Conservation (phyloP, 2,113 vertebrate genomes). For the Dermatemys mawii region DNA sequence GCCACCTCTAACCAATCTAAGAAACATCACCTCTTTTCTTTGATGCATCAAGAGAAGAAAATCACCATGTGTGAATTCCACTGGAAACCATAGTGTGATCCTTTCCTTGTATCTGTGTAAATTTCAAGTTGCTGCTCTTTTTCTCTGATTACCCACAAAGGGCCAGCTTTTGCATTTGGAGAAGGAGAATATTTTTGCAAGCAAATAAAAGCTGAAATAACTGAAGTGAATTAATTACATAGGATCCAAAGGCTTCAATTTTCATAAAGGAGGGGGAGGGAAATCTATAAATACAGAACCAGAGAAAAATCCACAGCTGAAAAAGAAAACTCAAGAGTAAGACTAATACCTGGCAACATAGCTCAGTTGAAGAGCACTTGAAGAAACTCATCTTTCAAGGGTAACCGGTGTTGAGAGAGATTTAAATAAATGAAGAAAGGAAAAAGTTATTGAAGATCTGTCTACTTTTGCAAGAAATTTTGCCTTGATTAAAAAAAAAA, state of each 20-base stretch:
- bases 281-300: neutral
- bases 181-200: neutral
- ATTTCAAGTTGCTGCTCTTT: neutral
- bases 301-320: slow-evolving; percentile 1
- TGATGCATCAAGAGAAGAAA: neutral
- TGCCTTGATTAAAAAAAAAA: neutral
- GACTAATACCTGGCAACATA: neutral
- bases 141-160: neutral
- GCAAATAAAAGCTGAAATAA: neutral
- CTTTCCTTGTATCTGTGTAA: neutral
- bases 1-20: neutral
- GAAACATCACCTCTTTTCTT: neutral
- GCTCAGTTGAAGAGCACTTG: neutral
- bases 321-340: neutral
- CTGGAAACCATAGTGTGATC: neutral
- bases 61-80: neutral
- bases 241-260: neutral
- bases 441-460: slow-evolving; percentile 5
- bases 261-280: neutral
- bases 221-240: neutral
- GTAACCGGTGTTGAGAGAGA: neutral
- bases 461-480: neutral
- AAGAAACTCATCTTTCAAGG: neutral
- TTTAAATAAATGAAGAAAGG: neutral
- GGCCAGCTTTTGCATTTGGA: neutral